Percentiles rank a stretch among this genome's conserved stretches.
Evolutionary conservation across 2,113 vertebrate genomes (phyloP).

Genomic region (Corvus cornix): DNA sequence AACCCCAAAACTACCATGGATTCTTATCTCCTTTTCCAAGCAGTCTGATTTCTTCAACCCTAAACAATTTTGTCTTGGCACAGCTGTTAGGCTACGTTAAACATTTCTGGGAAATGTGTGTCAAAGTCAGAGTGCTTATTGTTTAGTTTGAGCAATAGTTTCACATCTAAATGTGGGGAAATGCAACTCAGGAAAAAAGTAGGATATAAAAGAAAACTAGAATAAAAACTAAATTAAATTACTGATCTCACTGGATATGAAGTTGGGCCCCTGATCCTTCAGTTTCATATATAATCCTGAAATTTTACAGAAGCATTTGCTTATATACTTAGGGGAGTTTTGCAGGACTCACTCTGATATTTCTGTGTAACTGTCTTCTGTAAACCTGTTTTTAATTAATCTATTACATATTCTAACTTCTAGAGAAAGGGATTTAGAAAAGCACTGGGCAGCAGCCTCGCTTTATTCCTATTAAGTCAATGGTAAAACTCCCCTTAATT

Average conservation of each 20-base stretch:
- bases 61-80: constrained; percentile 39
- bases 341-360: not conserved
- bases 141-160: not conserved
- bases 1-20: not conserved
- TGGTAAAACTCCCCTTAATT: constrained; percentile 6
- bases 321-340: not conserved
- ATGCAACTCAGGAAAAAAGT: not conserved
- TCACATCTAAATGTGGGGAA: not conserved
- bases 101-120: constrained; percentile 36
- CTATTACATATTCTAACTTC: constrained; percentile 10
- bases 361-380: not conserved
- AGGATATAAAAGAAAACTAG: not conserved
- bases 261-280: not conserved
- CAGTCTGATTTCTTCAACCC: not conserved
- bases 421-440: constrained; percentile 31
- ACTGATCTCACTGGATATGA: not conserved
- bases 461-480: constrained; percentile 47
- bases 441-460: not conserved
- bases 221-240: not conserved
- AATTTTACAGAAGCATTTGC: not conserved
- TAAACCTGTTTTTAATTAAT: constrained; percentile 52
- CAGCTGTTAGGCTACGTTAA: not conserved
- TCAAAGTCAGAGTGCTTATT: not conserved
- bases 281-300: not conserved
- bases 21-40: constrained; percentile 18